These are phyloP conservation scores for Rafetus swinhoei DNA, from an alignment of 2,113 vertebrate genomes.

Conservation along the genomic window DNA sequence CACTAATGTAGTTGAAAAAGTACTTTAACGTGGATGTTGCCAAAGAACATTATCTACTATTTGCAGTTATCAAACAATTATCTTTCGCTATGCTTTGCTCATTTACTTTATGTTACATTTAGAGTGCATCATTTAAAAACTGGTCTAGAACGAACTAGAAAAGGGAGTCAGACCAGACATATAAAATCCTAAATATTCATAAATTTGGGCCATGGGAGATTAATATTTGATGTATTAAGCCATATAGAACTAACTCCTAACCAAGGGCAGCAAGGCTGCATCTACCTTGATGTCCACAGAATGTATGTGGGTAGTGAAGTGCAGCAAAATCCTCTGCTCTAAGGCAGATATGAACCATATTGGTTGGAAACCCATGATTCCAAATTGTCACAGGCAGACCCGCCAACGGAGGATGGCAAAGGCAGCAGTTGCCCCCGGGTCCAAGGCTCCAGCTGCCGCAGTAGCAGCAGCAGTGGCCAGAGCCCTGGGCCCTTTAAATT, in stretches of 20 bases:
- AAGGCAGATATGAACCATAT: conserved; percentile 68
- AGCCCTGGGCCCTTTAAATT: no score
- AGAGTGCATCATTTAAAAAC: conserved; percentile 53
- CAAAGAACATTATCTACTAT: conserved; percentile 37
- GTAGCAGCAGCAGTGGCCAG: no score
- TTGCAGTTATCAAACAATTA: background rate
- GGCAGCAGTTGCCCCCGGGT: no score
- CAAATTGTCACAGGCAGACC: conserved; percentile 7
- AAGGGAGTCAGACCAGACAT: conserved; percentile 47
- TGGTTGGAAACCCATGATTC: conserved; percentile 60
- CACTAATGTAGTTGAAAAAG: conserved; percentile 32
- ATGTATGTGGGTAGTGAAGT: conserved; percentile 35
- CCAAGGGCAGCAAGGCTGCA: conserved; percentile 56
- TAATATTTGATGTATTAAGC: conserved; percentile 49
- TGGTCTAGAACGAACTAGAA: conserved; percentile 51
- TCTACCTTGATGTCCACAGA: conserved; percentile 62
- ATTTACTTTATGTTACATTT: conserved; percentile 36
- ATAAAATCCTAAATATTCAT: conserved; percentile 57
- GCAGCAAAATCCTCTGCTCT: conserved; percentile 35
- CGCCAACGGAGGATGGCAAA: no score
- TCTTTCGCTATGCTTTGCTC: conserved; percentile 22
- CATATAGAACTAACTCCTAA: conserved; percentile 62
- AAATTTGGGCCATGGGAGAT: conserved; percentile 11
- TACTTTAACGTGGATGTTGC: background rate
- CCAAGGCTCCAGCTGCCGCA: no score